Base-by-base conservation (phyloP, 1,140 invertebrate genomes). In the Rhyzopertha dominica region DNA sequence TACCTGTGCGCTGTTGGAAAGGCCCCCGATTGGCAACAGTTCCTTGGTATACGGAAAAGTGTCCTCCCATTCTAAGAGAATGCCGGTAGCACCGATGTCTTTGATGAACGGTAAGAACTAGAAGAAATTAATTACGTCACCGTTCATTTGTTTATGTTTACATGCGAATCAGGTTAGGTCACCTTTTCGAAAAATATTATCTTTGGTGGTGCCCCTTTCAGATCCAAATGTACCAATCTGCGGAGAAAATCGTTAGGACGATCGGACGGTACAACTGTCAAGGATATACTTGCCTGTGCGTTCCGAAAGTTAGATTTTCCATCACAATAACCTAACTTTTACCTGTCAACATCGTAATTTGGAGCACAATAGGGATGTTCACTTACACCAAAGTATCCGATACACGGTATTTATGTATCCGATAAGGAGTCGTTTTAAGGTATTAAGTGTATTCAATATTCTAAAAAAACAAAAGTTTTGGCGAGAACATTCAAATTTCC, bases 51-150 rank as follows among this genome's bases (percentile, higher is more conserved):
- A 95, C 1, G 92, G 91, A 67, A 95, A 95, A 58, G 89, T 92
- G 55, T 96, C 91, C 68, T 95, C 91, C 84, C 91, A 95, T 73
- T 95, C 91, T 26, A 95, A 38, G 5, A 96, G 70, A 12, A 95
- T 60, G 5, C 89, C 90, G 30, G 85, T 93, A 0, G 82, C 85
- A 59, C 87, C 82, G 78, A 81, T 78, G 73, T 75, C 64, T 67
- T 75, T 71, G 17, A 79, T 59, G 10, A 72, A 53, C 17, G 77
- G 69, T 54, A 81, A 73, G 30, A 82, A 67, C 78, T 80, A 46
- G 24, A 68, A 26, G 8, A 36, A 41, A 47, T 29, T 10, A 16
- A 13, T 26, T 25, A 51, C 17, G 12, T 20, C 43, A 22, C 10
- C 37, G 36, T 26, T 5, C 26, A 14, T 41, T 31, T 22, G 13